phyloP scores from a whole-genome alignment of 2,113 vertebrate genomes.

The Geococcyx californianus region DNA sequence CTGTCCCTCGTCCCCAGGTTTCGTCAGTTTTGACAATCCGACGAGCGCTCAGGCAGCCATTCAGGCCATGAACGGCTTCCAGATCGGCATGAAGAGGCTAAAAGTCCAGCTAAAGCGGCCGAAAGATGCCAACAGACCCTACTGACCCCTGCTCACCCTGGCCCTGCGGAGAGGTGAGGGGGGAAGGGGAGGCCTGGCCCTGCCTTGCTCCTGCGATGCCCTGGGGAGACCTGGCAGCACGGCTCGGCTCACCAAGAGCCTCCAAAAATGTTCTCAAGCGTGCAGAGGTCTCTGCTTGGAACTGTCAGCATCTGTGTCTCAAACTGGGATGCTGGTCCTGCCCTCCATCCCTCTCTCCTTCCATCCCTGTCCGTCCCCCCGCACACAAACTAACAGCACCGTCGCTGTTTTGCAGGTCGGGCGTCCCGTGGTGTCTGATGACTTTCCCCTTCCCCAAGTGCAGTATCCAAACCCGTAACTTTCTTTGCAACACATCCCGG shows the following conservation, averaged over 20 bases:
- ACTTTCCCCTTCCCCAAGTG: constrained; percentile 70
- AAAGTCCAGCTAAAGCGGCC: constrained; percentile 98
- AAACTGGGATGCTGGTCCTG: neutral
- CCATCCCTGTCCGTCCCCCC: no score
- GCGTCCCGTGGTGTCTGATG: constrained; percentile 43
- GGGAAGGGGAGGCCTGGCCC: neutral
- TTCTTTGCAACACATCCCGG: constrained; percentile 69
- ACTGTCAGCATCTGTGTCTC: neutral
- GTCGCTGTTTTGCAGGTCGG: constrained; percentile 52
- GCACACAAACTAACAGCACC: neutral
- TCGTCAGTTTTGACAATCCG: constrained; percentile 99
- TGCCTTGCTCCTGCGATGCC: fast-evolving
- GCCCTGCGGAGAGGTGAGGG: constrained; percentile 81
- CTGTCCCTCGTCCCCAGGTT: constrained; percentile 76
- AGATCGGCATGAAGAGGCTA: constrained; percentile 99
- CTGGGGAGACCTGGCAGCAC: fast-evolving
- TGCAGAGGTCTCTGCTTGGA: neutral
- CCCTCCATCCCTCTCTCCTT: neutral
- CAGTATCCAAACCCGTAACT: constrained; percentile 74
- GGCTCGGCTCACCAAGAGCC: neutral
- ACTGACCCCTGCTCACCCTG: constrained; percentile 82
- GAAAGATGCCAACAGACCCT: constrained; percentile 98
- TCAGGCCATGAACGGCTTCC: constrained; percentile 99
- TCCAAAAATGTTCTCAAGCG: fast-evolving
- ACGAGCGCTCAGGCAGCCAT: constrained; percentile 97